Conservation (phyloP, 2,797 vertebrate species). For the Sebastes oblongus region DNA sequence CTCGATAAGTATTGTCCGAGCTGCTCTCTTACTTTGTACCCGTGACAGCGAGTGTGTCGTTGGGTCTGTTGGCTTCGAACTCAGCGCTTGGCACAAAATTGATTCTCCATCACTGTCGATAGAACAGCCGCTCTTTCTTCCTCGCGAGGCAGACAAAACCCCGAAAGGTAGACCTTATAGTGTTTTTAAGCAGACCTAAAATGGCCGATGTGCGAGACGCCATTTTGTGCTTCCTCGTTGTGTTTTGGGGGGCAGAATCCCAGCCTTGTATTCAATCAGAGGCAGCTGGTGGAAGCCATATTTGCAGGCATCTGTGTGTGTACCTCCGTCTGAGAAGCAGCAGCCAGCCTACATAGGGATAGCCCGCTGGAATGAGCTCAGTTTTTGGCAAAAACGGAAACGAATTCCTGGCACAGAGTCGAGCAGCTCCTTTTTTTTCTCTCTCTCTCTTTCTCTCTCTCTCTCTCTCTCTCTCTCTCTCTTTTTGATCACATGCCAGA, state of each 20-base stretch:
- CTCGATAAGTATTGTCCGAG: conserved; percentile 21
- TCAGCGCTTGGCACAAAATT: conserved; percentile 43
- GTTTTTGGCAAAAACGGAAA: conserved; percentile 81
- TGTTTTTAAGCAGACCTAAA: conserved; percentile 79
- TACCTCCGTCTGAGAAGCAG: conserved; percentile 76
- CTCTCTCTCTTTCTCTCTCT: conserved; percentile 20
- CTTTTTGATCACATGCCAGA: conserved; percentile 76
- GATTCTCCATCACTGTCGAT: conserved; percentile 40
- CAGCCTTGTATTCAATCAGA: conserved; percentile 79
- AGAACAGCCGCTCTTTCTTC: conserved; percentile 28
- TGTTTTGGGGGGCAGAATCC: conserved; percentile 80
- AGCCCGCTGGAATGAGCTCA: conserved; percentile 80
- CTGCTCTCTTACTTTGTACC: conserved; percentile 16
- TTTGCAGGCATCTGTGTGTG: conserved; percentile 81
- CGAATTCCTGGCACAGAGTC: conserved; percentile 78
- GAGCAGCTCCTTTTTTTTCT: conserved; percentile 56
- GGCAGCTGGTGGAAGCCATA: conserved; percentile 83
- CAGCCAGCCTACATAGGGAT: conserved; percentile 79
- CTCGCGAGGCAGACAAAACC: conserved; percentile 7
- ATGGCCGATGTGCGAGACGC: conserved; percentile 86
- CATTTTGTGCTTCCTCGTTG: conserved; percentile 87
- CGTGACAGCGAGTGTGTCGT: conserved; percentile 13
- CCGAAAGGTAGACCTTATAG: conserved; percentile 42
- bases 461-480: conserved; percentile 16
- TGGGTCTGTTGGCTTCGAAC: conserved; percentile 39